A percentile compares a stretch with the other conserved stretches of the same genome.
phyloP scores from a whole-genome alignment of 2,113 vertebrate genomes.

The Caranx melampygus region DNA sequence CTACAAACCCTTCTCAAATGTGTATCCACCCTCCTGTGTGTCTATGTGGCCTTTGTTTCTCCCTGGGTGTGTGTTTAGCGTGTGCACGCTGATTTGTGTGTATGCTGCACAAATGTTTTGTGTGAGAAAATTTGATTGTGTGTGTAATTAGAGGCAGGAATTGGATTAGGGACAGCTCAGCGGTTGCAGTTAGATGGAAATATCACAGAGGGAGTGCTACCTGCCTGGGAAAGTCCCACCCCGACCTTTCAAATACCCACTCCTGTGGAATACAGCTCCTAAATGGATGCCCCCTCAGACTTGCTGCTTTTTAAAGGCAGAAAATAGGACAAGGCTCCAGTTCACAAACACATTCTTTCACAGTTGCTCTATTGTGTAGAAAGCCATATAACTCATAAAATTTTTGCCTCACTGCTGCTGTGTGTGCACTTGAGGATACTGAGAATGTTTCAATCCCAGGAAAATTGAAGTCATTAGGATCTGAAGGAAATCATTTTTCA shows the following conservation, averaged over 20 bases:
- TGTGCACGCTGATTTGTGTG: slow-evolving; percentile 29
- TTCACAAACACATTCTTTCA: background rate
- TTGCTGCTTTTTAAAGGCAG: slow-evolving; percentile 23
- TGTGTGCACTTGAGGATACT: background rate
- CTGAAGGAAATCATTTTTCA: background rate
- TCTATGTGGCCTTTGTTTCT: background rate
- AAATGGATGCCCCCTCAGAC: background rate
- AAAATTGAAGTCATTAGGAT: background rate
- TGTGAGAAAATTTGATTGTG: slow-evolving; percentile 20
- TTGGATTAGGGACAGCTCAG: slow-evolving; percentile 76
- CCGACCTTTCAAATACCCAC: slow-evolving; percentile 20
- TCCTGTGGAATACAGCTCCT: slow-evolving; percentile 13
- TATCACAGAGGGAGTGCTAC: slow-evolving; percentile 58
- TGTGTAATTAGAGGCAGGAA: slow-evolving; percentile 67
- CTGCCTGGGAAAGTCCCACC: slow-evolving; percentile 41
- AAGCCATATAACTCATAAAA: background rate
- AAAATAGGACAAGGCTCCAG: slow-evolving; percentile 1
- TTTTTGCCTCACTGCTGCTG: background rate
- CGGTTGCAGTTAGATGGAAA: slow-evolving; percentile 60
- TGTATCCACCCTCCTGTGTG: background rate
- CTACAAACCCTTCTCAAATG: slow-evolving; percentile 33
- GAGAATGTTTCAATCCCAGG: background rate
- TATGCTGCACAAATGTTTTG: slow-evolving; percentile 42
- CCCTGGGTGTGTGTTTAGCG: slow-evolving; percentile 32
- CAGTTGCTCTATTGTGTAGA: background rate